Evolutionary conservation across 2,113 vertebrate species (phyloP), one percentile per base, ranked within the genome.

Genomic region (Siphamia tubifer): DNA sequence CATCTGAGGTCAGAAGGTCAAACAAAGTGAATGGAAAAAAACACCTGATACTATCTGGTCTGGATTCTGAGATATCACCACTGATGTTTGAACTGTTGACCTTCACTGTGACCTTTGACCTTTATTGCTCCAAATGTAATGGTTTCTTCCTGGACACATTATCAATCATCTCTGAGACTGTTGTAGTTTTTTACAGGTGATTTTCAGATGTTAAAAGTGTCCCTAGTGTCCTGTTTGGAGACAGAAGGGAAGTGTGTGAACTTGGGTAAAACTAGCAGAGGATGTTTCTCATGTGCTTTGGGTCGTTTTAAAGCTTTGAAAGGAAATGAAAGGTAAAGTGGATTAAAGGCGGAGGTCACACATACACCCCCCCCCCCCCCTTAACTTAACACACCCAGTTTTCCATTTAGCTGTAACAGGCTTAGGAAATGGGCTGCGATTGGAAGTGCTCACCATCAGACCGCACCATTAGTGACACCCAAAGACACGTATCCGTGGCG

Each of bases 361-460:
- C 30, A 54, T 58, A 57, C 52, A 55, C 62, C 32, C 31, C 16
- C 53, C 63, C 65, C n/a, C n/a, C n/a, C n/a, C n/a, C n/a, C n/a
- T n/a, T 12, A 15, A 38, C 45, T 20, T 38, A 70, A 78, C 44
- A 72, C 74, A 71, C 77, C 79, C 75, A 38, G n/a, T 80, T 84
- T 85, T 87, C 73, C 78, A 84, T 83, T 86, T 80, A 74, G 56
- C 72, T 45, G 51, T 89, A 89, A 89, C 85, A 89, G 83, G 83
- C 85, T 89, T 89, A 84, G 57, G 71, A 77, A 77, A 65, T 76
- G 81, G 79, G 68, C 55, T 35, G 78, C 13, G 16, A 81, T 82
- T 79, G 75, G 57, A 79, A 68, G 61, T 73, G 40, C 75, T 71
- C 74, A 68, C 45, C 79, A 75, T 81, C 72, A 77, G 48, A 49